phyloP scores from a whole-genome alignment of 2,888 invertebrate species.

The Chironomus tentans region DNA sequence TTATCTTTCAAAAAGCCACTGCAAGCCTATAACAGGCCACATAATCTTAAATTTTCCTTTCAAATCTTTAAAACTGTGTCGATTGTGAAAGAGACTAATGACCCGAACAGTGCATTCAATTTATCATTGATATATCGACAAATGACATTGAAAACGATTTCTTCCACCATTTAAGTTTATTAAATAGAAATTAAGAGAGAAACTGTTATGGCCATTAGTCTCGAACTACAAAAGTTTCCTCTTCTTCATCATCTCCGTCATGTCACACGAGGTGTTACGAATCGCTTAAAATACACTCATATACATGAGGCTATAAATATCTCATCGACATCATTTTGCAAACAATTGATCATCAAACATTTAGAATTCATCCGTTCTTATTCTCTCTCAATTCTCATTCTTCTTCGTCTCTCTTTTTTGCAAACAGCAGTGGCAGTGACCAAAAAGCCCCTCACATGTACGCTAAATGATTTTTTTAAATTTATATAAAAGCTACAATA shows the following conservation, averaged over 20 bases:
- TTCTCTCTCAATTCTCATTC: neutral
- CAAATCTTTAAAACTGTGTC: no score
- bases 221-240: neutral
- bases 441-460: no score
- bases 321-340: constrained; percentile 17
- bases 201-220: no score
- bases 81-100: no score
- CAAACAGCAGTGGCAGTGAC: neutral
- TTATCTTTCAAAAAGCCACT: no score
- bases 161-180: no score
- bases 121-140: no score
- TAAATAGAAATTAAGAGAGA: no score
- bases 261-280: neutral
- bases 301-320: neutral
- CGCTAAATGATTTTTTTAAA: neutral
- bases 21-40: no score
- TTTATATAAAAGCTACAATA: neutral
- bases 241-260: neutral
- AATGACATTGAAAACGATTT: no score
- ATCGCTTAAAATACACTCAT: neutral
- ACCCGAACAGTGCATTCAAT: no score
- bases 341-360: constrained; percentile 12
- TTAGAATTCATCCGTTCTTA: neutral
- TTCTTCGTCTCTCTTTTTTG: neutral
- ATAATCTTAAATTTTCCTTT: no score